Percentiles rank a stretch among this genome's conserved stretches.
phyloP scores from a whole-genome alignment of 2,113 vertebrate genomes.

The Dipodomys stephensi region DNA sequence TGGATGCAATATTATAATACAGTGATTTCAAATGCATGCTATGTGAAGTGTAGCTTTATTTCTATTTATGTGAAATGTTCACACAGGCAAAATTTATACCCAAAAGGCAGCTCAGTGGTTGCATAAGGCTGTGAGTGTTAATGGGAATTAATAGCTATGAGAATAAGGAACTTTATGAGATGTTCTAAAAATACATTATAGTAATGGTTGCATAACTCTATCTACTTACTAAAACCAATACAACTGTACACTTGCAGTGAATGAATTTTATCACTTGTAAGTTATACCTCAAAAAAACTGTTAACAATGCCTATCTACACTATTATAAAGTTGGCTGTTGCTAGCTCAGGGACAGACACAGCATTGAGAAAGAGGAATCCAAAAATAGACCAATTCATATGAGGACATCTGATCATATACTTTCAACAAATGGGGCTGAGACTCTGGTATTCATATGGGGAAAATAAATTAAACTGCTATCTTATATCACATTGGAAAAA shows the following conservation, averaged over 20 bases:
- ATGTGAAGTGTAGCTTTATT: background rate
- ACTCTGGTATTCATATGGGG: background rate
- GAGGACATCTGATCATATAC: background rate
- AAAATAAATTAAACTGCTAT: background rate
- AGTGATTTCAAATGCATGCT: background rate
- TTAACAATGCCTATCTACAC: background rate
- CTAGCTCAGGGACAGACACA: background rate
- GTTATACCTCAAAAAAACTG: background rate
- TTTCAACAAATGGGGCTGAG: background rate
- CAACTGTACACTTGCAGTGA: background rate
- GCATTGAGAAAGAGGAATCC: background rate
- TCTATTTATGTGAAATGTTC: background rate
- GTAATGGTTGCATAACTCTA: background rate
- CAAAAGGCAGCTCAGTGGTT: background rate
- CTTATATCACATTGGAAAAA: slow-evolving; percentile 17
- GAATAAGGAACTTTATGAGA: background rate
- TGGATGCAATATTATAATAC: background rate
- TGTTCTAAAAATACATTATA: background rate
- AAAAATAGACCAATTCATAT: background rate
- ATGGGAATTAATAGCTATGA: background rate
- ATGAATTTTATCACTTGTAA: background rate
- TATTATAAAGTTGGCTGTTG: background rate
- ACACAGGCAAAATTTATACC: background rate
- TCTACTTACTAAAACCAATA: background rate
- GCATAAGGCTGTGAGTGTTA: background rate